phyloP scores from a whole-genome alignment of 30 jellyfish, hydroid and myxozoan species.

The Chironex yamaguchii region DNA sequence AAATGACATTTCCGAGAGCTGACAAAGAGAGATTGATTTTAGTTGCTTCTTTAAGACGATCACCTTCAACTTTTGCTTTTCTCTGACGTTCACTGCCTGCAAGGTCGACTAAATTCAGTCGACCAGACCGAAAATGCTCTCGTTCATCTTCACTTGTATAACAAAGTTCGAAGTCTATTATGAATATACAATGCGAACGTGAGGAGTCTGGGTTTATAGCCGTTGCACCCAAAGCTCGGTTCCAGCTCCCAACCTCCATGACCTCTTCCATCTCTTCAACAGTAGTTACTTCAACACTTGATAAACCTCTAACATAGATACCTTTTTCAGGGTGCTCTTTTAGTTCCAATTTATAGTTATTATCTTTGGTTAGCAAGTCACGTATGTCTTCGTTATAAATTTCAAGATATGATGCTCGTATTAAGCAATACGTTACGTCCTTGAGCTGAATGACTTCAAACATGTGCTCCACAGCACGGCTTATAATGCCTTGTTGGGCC shows the following conservation, averaged over 20 bases:
- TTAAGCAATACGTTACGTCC: slow-evolving; percentile 88
- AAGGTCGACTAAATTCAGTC: slow-evolving; percentile 90
- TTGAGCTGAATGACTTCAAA: slow-evolving; percentile 86
- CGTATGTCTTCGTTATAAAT: slow-evolving; percentile 95
- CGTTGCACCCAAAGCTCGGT: slow-evolving; percentile 95
- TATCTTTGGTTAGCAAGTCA: slow-evolving; percentile 88
- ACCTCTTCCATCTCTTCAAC: slow-evolving; percentile 99
- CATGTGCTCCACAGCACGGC: slow-evolving; percentile 93
- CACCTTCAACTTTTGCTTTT: slow-evolving; percentile 88
- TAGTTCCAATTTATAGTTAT: slow-evolving; percentile 79
- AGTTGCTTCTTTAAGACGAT: slow-evolving; percentile 93
- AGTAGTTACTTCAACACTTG: slow-evolving; percentile 91
- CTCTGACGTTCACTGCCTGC: slow-evolving; percentile 99
- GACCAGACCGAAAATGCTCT: slow-evolving; percentile 94
- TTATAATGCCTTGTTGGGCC: slow-evolving; percentile 91
- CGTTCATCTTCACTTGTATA: slow-evolving; percentile 85
- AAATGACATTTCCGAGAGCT: slow-evolving; percentile 96
- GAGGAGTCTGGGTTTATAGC: slow-evolving; percentile 98
- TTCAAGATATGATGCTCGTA: slow-evolving; percentile 92
- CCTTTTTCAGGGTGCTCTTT: slow-evolving; percentile 99
- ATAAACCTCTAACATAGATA: slow-evolving; percentile 87
- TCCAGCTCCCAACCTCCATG: slow-evolving; percentile 97
- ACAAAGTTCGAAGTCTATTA: slow-evolving; percentile 93
- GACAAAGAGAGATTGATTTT: slow-evolving; percentile 91
- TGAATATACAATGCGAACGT: slow-evolving; percentile 93